phyloP scores from a whole-genome alignment of 1,140 invertebrate species.

The Daktulosphaira vitifoliae region DNA sequence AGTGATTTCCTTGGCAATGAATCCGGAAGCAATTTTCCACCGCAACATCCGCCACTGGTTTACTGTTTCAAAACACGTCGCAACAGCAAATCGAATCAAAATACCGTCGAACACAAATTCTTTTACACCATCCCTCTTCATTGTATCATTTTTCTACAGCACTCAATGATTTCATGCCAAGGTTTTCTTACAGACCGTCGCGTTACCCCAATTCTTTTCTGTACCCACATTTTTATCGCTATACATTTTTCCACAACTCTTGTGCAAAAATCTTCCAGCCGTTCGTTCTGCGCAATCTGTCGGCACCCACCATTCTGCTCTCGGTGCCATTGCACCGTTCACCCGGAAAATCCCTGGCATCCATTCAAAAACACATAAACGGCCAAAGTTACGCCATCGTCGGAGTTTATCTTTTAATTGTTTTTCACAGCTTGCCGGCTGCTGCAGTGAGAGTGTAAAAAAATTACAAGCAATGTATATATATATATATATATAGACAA shows the following conservation, averaged over 20 bases:
- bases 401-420: conserved; percentile 33
- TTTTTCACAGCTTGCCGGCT: conserved; percentile 30
- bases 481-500: no score
- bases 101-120: conserved; percentile 11
- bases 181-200: not conserved
- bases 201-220: not conserved
- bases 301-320: not conserved
- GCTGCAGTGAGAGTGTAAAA: not conserved
- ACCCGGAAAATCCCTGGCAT: conserved; percentile 31
- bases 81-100: conserved; percentile 24
- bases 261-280: not conserved
- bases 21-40: conserved; percentile 20
- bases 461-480: no score
- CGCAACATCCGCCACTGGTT: not conserved
- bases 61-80: conserved; percentile 22
- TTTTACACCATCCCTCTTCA: not conserved
- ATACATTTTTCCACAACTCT: not conserved
- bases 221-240: not conserved
- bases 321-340: not conserved
- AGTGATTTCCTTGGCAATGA: conserved; percentile 20
- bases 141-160: no score
- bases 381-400: conserved; percentile 9
- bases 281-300: conserved; percentile 4
- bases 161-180: no score
- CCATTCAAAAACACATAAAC: conserved; percentile 26